Evolutionary conservation across 92 coral and sea anemone genomes (phyloP), one percentile per base, ranked within the genome.

Genomic region (Epizoanthus ramosus): DNA sequence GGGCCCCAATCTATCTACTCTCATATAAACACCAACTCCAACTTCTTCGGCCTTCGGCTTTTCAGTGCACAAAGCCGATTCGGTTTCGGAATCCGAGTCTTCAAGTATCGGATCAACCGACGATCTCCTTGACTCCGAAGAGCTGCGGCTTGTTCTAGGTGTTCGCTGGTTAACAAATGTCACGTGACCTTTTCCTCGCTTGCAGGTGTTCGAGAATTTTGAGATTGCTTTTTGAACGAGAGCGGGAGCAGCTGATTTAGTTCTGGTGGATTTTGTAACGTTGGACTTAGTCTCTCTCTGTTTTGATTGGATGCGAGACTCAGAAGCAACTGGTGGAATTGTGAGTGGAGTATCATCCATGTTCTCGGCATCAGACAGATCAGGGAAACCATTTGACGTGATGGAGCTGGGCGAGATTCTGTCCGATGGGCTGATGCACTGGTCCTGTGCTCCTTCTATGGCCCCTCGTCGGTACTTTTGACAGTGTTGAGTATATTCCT

Each of bases 1-100:
- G 25, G 93, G 84, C 4, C 71, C 83, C 9, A 93, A 89, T 64
- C 92, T 89, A 24, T 93, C 97, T 17, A 93, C 83, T 71, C 74
- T 88, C 97, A 93, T 88, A 59, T 80, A 93, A 15, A 93, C 97
- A 9, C 97, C 97, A 22, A 93, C 92, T 28, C 97, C 97, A 25
- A 87, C 80, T 21, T 71, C 86, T 23, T 79, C 87, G 13, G 60
- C 19, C 31, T 63, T 61, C 28, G 58, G 13, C 3, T 68, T 21
- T 18, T 47, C 80, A 43, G 19, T 3, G 80, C n/a, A 43, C 14
- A 18, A 19, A 10, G 31, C 33, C 41, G 39, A 18, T 22, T 21
- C 82, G 8, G 19, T 3, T 37, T 12, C 70, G 19, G 43, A 28
- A 15, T 67, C 50, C 50, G 71, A 23, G 41, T 77, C 82, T 77